Base-by-base conservation (phyloP, 2,113 vertebrate species). In the Lamprotornis superbus region DNA sequence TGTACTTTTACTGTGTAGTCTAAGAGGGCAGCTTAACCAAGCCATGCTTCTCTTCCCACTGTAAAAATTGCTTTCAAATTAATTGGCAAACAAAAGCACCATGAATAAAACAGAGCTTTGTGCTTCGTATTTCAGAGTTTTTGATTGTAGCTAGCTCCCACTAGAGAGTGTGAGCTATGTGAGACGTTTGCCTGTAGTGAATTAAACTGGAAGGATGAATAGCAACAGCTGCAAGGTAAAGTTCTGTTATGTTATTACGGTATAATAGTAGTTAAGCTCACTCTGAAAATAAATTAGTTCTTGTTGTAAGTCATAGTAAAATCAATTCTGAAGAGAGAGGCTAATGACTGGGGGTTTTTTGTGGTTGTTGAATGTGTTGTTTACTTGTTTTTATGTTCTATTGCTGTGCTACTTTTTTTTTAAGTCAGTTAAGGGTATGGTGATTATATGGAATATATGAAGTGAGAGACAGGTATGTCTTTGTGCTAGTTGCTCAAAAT, bases 31-130 rank as follows among this genome's bases (percentile, higher is more conserved):
- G 27, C 56, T 81, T 81, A 67, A 61, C 15, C 22, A 52, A 82
- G 44, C 37, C 39, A 60, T 6, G 3, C 55, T 75, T 20, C 39
- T 74, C 64, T 61, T 79, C 39, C 49, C 31, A 22, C 44, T 96
- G 12, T 65, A 55, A 63, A 63, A 83, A 74, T 7, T 56, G 27
- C n/a, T 86, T 87, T 90, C 81, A 89, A 90, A 84, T 84, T 89
- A 84, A 90, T 42, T 93, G 53, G n/a, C 40, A 57, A 78, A 75
- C 57, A 90, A 52, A 84, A 73, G 64, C 68, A 56, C n/a, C 60
- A 87, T 93, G 79, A 97, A 96, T 96, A 93, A 95, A 97, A 93
- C 85, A 95, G 28, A 92, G 60, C 71, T 57, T 69, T 57, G 87
- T 73, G 89, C 47, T 83, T 95, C 16, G 0, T 81, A 19, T 96